Evolutionary conservation across 2,113 vertebrate species (phyloP), one percentile per base, ranked within the genome.

Genomic region (Rhineura floridana): DNA sequence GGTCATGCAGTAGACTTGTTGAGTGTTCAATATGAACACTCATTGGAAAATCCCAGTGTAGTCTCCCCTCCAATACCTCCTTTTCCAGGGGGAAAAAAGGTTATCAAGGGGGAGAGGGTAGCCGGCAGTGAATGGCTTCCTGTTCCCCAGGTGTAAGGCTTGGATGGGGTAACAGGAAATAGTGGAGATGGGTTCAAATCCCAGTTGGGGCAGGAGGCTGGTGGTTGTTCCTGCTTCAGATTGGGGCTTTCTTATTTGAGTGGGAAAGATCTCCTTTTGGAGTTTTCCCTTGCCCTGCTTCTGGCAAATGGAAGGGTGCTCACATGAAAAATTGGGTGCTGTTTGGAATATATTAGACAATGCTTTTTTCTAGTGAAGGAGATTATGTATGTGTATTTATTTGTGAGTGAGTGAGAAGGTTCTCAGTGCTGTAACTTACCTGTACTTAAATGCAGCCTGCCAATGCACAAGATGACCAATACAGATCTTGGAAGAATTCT

Each of bases 401-500:
- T 33, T 25, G 9, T 65, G 2, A 65, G 23, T 28, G 6, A 2
- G 69, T 70, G 15, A 2, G 17, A 39, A 7, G 8, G 17, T 73
- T 39, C 15, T 19, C 48, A 36, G 77, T 17, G 19, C n/a, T 42
- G 10, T 87, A n/a, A 70, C 46, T 4, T 59, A 15, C 2, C 0
- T 72, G 17, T 70, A 3, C 79, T 87, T 52, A 8, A 44, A 42
- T 0, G 0, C 89, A 99, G 99, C 93, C 95, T 99, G 93, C 99
- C 99, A 1, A 98, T 99, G 98, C 98, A 99, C 94, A 99, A 99
- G 96, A 99, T 99, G 99, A 98, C 98, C 91, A 99, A 99, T 90
- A 99, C 99, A 55, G 99, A 99, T 91, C 96, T 99, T 79, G 97
- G 97, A 91, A 98, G 99, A 93, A 98, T 99, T 94, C 96, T 99